These are phyloP conservation scores for Clarias pachynema DNA, from an alignment of 2,797 vertebrate species.

Conservation along the genomic window DNA sequence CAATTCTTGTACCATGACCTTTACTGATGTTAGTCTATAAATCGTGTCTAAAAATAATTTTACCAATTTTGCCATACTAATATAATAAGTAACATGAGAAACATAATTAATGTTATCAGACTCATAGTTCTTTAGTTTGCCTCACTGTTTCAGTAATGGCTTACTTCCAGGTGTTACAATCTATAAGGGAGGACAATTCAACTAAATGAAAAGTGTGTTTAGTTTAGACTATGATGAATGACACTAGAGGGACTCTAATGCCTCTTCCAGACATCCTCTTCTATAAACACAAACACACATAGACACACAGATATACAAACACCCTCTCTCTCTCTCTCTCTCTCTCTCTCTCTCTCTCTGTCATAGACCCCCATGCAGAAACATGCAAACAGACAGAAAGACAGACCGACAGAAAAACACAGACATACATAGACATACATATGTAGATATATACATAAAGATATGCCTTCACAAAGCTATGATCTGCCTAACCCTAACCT, in stretches of 20 bases:
- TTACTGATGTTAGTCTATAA: not conserved
- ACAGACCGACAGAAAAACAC: no score
- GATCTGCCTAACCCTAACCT: not conserved
- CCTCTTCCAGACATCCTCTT: slow-evolving; percentile 51
- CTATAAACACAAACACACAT: slow-evolving; percentile 44
- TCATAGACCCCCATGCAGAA: no score
- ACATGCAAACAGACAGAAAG: no score
- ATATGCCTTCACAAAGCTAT: slow-evolving; percentile 10
- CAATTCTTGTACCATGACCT: no score
- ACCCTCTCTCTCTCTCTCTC: no score
- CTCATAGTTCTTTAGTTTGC: not conserved
- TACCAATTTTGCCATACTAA: no score
- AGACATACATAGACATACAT: not conserved
- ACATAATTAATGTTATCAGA: not conserved
- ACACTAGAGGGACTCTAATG: slow-evolving; percentile 30
- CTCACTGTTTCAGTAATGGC: not conserved
- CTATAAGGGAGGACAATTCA: not conserved
- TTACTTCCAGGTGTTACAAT: not conserved
- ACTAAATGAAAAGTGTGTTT: slow-evolving; percentile 22
- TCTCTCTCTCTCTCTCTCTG: no score
- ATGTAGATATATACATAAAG: slow-evolving; percentile 1
- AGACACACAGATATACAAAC: slow-evolving; percentile 20
- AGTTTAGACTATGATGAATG: slow-evolving; percentile 44
- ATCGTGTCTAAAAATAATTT: no score
- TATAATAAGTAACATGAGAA: not conserved